Evolutionary conservation across 2,888 invertebrate species (phyloP).

Genomic region (Bugulina stolonifera): DNA sequence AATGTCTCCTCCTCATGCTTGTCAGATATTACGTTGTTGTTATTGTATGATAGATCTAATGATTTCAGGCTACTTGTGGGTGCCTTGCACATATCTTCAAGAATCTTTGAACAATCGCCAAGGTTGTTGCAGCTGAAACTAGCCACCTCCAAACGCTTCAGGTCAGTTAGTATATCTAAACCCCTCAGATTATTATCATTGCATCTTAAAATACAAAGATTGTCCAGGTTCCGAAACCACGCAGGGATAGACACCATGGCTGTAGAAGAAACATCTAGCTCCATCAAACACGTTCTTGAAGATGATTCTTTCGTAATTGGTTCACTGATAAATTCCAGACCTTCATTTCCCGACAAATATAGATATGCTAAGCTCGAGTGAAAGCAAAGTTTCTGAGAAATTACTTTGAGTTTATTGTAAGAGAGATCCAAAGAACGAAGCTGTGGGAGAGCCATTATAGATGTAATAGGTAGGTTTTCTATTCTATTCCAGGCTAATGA

Average conservation of each 20-base stretch:
- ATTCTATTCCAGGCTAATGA: slow-evolving; percentile 5
- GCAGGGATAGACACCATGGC: not conserved
- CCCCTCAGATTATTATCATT: not conserved
- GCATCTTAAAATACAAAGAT: not conserved
- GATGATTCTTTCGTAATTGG: not conserved
- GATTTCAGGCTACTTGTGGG: not conserved
- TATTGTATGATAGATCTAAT: not conserved
- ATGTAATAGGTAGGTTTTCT: not conserved
- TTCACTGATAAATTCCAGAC: not conserved
- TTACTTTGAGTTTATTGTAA: slow-evolving; percentile 5
- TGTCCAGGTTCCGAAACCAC: not conserved
- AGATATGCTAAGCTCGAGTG: not conserved
- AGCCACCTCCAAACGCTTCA: not conserved
- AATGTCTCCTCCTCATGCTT: not conserved
- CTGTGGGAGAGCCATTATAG: not conserved
- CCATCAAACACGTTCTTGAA: too few species aligned
- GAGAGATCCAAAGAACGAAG: not conserved
- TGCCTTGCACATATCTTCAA: not conserved
- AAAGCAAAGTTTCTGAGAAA: not conserved
- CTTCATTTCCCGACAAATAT: not conserved
- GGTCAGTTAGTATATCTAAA: not conserved
- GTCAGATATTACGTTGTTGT: not conserved
- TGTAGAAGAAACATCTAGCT: slow-evolving; percentile 1
- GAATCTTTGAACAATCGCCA: not conserved
- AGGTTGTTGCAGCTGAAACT: not conserved